Base-by-base conservation (phyloP, 2,888 invertebrate species). In the Habrosyne pyritoides region DNA sequence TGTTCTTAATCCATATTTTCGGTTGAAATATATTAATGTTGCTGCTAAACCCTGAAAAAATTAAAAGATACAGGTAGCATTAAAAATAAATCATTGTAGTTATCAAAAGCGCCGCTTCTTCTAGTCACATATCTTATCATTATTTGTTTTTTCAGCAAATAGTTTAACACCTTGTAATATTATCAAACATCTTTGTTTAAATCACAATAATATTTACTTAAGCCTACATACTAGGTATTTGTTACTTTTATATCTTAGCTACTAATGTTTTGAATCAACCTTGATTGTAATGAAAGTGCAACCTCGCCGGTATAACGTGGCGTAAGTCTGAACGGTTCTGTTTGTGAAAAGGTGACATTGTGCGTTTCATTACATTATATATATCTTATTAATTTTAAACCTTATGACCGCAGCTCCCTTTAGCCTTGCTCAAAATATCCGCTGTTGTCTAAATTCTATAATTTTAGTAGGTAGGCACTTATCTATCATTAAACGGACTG, bases 1-100 rank as follows among this genome's bases (percentile, higher is more conserved):
- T 7, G 98, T 96, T 73, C 96, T 94, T 68, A 97, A 94, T 10
- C 99, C 99, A 90, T 95, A 94, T 78, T 95, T 95, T 69, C 96
- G 95, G 82, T 98, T 98, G 76, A 95, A 95, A 68, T 94, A 92
- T 62, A 97, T 87, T 58, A 98, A 89, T n/a, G 94, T 84, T 42
- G 94, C 93, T 55, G 95, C 93, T 69, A 97, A 87, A 55, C 93
- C 83, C 98, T 98, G 93, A 55, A 81, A 84, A 54, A 59, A 63
- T 71, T 50, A 64, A 57, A 7, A 22, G 14, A 33, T 53, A 24
- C 26, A n/a, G 0, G 8, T 2, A 42, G 7, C 1, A 36, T 5
- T 24, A 24, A 5, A 24, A 24, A 24, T 5, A 24, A 24, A 24
- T 5, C 24, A 24, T 5, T 24, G 24, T 24, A 5, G 24, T 24